Base-by-base conservation (phyloP, 2,797 vertebrate species). In the Sphenodon punctatus region DNA sequence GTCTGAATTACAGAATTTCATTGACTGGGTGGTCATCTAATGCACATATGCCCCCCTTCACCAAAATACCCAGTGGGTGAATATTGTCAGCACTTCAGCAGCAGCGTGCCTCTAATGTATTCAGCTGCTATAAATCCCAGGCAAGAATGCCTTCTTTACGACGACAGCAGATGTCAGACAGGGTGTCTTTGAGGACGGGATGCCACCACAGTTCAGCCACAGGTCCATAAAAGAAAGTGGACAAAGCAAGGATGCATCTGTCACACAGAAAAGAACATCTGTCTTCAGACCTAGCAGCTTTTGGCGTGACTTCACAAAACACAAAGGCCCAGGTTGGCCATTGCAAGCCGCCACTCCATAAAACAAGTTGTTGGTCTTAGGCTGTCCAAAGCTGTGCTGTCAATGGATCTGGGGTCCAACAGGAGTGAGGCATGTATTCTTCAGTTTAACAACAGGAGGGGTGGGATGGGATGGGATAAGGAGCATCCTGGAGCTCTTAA, bases 191-290 rank as follows among this genome's bases (percentile, higher is more conserved):
- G 25, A 69, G 80, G 71, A 78, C 64, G 55, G 83, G 78, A 75
- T n/a, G 23, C 82, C 74, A 83, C 46, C 1, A 1, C 76, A 83
- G 82, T 70, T 61, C 86, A 63, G 67, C 80, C 72, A 49, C 61
- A 30, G 76, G 80, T 61, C 59, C 3, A 0, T 42, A 66, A 90
- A 91, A 89, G 78, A 78, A 88, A 88, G 65, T 70, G 64, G 82
- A 87, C 86, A 90, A 93, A 94, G 86, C 83, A 89, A 88, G 75
- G 72, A 79, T 2, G 4, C 90, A 89, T 93, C 89, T 94, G 89
- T 69, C 92, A 53, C 38, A 66, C 20, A 72, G 93, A 88, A 87
- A 92, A 92, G 67, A 93, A 92, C 91, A 88, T 91, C 87, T 92
- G 92, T 91, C 90, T 88, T 86, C 67, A 64, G 67, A 69, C 65